A percentile compares a stretch with the other conserved stretches of the same genome.
phyloP scores from a whole-genome alignment of 2,888 invertebrate genomes.

The Lepidochitona cinerea region DNA sequence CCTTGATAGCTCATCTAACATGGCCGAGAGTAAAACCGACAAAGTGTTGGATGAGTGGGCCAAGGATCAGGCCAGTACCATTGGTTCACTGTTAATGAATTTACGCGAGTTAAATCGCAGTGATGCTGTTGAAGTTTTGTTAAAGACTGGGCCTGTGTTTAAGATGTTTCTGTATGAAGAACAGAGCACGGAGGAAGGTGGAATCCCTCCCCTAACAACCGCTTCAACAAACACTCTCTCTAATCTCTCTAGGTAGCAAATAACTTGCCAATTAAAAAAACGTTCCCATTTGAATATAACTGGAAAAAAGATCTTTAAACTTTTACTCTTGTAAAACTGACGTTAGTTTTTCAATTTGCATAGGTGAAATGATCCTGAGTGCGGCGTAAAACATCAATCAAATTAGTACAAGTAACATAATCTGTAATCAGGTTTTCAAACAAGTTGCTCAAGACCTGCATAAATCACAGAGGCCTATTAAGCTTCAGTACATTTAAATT shows the following conservation, averaged over 20 bases:
- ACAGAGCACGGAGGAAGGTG: slow-evolving; percentile 54
- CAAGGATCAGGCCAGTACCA: slow-evolving; percentile 68
- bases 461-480: no score
- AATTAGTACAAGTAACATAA: no score
- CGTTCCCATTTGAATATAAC: no score
- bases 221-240: slow-evolving; percentile 62
- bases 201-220: slow-evolving; percentile 39
- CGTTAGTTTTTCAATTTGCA: no score
- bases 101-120: slow-evolving; percentile 76
- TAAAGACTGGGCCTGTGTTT: slow-evolving; percentile 70
- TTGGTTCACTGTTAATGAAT: slow-evolving; percentile 75
- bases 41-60: slow-evolving; percentile 74
- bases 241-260: slow-evolving; percentile 57
- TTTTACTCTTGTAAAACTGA: no score
- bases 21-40: slow-evolving; percentile 68
- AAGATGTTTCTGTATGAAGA: slow-evolving; percentile 54
- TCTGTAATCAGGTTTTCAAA: no score
- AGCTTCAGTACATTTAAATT: no score
- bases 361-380: no score
- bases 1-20: slow-evolving; percentile 68
- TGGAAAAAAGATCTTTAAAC: no score
- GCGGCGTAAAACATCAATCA: no score
- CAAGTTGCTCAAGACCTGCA: no score
- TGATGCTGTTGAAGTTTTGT: slow-evolving; percentile 77
- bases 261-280: no score